Evolutionary conservation across 2,797 vertebrate species (phyloP), one percentile per base, ranked within the genome.

Genomic region (Furcifer pardalis): DNA sequence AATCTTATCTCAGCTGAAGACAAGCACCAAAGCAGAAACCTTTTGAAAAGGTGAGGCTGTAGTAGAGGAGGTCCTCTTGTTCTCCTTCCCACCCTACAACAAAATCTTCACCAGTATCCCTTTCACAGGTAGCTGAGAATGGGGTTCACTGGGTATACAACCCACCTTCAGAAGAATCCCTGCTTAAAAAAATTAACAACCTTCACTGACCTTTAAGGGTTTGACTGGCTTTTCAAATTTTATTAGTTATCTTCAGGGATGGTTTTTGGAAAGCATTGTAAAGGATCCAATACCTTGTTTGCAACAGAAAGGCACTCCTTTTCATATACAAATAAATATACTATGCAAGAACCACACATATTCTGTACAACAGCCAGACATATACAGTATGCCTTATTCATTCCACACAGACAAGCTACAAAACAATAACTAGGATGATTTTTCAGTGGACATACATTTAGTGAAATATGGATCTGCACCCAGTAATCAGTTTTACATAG

Each of bases 21-120:
- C 5, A 37, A 6, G n/a, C 37, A 81, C 10, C 35, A 52, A 19
- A 81, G 79, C 79, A 82, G 56, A 86, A 86, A 66, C 21, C 27
- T 56, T 72, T n/a, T 46, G 35, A 75, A 52, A 60, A 37, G 30
- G 35, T 23, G 27, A 35, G 42, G 37, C 5, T 5, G 17, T 15
- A 40, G 73, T 15, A 40, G 73, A 17, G 44, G 40, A n/a, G 1
- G 32, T 69, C 10, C n/a, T 40, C 49, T 68, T 40, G 7, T 13
- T 27, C 30, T 42, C 32, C 19, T n/a, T 19, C 21, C 44, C n/a
- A 21, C 52, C 27, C 46, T 25, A 71, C 68, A 77, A 30, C 35
- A 84, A 75, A 81, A 69, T 30, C 5, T 15, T 27, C 40, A 21
- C 42, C 46, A 10, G 17, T 37, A 59, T 74, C 37, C 37, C 37